Evolutionary conservation across 2,888 invertebrate species (phyloP).

Genomic region (Trissolcus japonicus): DNA sequence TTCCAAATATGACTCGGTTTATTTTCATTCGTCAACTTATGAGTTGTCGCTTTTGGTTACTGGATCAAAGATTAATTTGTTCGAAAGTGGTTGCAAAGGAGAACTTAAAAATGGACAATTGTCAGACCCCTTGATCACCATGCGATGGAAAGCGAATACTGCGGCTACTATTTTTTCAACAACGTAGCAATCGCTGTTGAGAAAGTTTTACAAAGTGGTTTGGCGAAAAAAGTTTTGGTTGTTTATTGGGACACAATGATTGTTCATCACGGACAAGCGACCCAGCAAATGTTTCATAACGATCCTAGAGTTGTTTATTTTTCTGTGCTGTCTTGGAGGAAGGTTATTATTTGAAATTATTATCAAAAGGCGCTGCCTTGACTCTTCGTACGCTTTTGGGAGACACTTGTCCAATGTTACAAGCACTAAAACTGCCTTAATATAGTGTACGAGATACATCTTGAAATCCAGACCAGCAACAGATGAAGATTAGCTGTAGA

Average conservation of each 20-base stretch:
- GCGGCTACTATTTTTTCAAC: conserved; percentile 95
- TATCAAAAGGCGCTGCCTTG: conserved; percentile 91
- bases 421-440: conserved; percentile 76
- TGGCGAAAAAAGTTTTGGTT: conserved; percentile 84
- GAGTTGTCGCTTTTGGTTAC: conserved; percentile 85
- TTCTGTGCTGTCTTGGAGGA: conserved; percentile 93
- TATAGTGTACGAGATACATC: conserved; percentile 79
- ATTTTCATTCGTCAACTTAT: conserved; percentile 88
- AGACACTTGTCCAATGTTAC: conserved; percentile 85
- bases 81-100: conserved; percentile 83
- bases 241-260: conserved; percentile 99
- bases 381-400: conserved; percentile 88
- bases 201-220: conserved; percentile 82
- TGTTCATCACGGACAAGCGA: conserved; percentile 97
- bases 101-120: conserved; percentile 87
- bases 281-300: conserved; percentile 91
- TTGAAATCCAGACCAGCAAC: conserved; percentile 79
- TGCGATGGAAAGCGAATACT: conserved; percentile 89
- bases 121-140: conserved; percentile 94
- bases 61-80: conserved; percentile 87
- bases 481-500: conserved; percentile 81
- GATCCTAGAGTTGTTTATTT: conserved; percentile 84
- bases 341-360: conserved; percentile 91
- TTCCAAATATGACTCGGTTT: conserved; percentile 88
- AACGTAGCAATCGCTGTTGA: conserved; percentile 93